phyloP scores from a whole-genome alignment of 2,888 invertebrate species.

The Biston stratarius region DNA sequence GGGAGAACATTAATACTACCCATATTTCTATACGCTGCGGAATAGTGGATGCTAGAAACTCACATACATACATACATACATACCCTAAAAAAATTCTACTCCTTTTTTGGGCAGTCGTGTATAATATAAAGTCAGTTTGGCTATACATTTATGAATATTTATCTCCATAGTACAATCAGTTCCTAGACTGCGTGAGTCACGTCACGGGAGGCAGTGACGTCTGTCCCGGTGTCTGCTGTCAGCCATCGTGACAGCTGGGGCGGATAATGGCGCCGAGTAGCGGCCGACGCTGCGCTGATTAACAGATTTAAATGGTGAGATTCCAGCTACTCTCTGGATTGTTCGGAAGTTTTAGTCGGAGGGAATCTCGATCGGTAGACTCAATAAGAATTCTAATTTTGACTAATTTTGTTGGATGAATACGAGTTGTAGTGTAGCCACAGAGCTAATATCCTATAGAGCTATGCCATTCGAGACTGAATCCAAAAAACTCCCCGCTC shows the following conservation, averaged over 20 bases:
- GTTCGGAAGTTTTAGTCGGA: conserved; percentile 11
- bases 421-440: background rate
- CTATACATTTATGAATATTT: no score
- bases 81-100: no score
- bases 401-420: conserved; percentile 9
- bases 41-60: no score
- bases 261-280: conserved; percentile 21
- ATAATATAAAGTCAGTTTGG: no score
- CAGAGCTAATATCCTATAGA: no score
- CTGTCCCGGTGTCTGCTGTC: conserved; percentile 7
- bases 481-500: no score
- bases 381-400: conserved; percentile 15
- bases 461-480: no score
- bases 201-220: conserved; percentile 8
- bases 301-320: conserved; percentile 19
- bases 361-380: conserved; percentile 3
- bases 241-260: conserved; percentile 21
- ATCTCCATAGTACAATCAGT: no score
- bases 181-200: background rate
- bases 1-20: no score
- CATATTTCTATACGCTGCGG: no score
- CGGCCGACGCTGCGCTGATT: conserved; percentile 20
- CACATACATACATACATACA: no score
- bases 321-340: conserved; percentile 10
- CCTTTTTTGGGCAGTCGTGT: no score